Percentiles rank a stretch among this genome's conserved stretches.
Evolutionary conservation across 2,113 vertebrate species (phyloP).

Genomic region (Nanorana parkeri): DNA sequence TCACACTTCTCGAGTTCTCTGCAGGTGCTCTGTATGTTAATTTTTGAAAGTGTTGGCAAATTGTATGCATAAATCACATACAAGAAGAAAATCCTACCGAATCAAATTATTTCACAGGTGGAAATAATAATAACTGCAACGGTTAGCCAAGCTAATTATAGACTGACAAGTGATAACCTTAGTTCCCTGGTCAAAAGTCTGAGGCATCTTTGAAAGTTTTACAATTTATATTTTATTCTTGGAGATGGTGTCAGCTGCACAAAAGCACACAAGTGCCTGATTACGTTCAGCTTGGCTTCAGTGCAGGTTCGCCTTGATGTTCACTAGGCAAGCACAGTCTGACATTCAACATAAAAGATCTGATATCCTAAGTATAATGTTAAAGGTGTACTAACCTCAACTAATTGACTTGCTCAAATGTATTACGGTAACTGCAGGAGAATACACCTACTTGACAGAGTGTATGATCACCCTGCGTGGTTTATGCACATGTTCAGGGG

Average conservation of each 20-base stretch:
- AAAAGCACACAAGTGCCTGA: conserved; percentile 70
- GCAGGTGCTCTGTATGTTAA: conserved; percentile 86
- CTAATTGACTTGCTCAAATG: too few relatives aligned
- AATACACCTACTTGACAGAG: too few relatives aligned
- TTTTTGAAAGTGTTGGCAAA: conserved; percentile 88
- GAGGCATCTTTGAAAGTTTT: conserved; percentile 83
- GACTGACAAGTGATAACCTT: conserved; percentile 83
- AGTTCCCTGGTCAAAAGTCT: conserved; percentile 83
- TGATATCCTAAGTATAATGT: conserved; percentile 53
- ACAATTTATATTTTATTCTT: conserved; percentile 75
- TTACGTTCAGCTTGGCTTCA: conserved; percentile 67
- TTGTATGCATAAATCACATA: conserved; percentile 86
- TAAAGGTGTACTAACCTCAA: conserved; percentile 47
- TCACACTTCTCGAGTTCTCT: conserved; percentile 62
- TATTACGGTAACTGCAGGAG: too few relatives aligned
- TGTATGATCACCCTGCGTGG: too few relatives aligned
- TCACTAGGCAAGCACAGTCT: conserved; percentile 12
- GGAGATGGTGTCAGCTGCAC: conserved; percentile 74
- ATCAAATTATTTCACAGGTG: conserved; percentile 76
- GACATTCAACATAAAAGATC: neutral
- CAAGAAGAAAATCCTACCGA: conserved; percentile 65
- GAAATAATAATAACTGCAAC: conserved; percentile 83
- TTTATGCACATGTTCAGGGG: too few relatives aligned
- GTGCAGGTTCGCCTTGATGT: conserved; percentile 54
- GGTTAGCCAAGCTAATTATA: conserved; percentile 86